These are phyloP conservation scores for Melipona bicolor DNA, from an alignment of 2,888 invertebrate genomes.

Conservation along the genomic window DNA sequence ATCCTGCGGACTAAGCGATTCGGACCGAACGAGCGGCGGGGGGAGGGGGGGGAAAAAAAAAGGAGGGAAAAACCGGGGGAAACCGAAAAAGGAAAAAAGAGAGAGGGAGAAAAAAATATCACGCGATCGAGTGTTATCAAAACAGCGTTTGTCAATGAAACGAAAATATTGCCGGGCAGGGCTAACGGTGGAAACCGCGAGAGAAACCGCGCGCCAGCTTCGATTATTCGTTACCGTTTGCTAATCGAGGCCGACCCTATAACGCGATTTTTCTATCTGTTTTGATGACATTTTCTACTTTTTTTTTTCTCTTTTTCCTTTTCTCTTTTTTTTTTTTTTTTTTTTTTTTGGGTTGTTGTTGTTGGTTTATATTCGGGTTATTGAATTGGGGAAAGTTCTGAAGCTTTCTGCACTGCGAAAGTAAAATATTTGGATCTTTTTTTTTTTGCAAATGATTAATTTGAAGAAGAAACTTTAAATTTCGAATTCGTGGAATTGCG, in stretches of 20 bases:
- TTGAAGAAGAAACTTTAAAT: no score
- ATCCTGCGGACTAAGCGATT: slow-evolving; percentile 55
- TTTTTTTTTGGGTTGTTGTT: no score
- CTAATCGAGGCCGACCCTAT: slow-evolving; percentile 16
- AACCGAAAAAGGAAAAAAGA: background rate
- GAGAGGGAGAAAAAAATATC: slow-evolving; percentile 2
- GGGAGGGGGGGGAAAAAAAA: background rate
- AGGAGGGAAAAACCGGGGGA: background rate
- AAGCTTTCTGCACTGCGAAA: no score
- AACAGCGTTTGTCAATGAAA: slow-evolving; percentile 56
- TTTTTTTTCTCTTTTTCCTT: background rate
- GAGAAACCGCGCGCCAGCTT: slow-evolving; percentile 12
- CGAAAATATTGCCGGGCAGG: slow-evolving; percentile 43
- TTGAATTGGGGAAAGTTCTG: no score
- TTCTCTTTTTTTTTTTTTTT: background rate
- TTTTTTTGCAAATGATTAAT: no score
- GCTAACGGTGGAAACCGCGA: slow-evolving; percentile 17
- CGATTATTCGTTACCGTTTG: slow-evolving; percentile 28
- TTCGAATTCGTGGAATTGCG: no score
- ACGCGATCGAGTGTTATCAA: slow-evolving; percentile 64
- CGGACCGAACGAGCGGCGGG: background rate
- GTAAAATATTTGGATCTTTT: no score
- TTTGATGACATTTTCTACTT: background rate
- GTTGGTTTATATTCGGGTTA: no score
- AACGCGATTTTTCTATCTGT: background rate